These are phyloP conservation scores for Meles meles DNA, from an alignment of 2,113 vertebrate genomes.

Conservation along the genomic window DNA sequence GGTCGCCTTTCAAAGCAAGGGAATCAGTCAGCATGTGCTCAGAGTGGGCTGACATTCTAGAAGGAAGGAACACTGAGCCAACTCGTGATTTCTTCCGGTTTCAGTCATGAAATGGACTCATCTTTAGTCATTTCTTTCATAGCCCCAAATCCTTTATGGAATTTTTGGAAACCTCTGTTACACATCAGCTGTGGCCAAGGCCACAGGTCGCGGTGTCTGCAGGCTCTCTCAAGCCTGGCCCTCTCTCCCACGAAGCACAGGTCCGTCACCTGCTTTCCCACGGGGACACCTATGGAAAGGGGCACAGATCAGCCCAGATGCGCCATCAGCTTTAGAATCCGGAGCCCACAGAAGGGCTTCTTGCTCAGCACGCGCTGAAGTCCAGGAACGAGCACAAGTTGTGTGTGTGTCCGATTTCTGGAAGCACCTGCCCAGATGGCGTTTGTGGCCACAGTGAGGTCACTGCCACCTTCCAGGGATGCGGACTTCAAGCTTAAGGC, in stretches of 20 bases:
- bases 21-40: background rate
- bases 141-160: background rate
- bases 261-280: background rate
- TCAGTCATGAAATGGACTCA: background rate
- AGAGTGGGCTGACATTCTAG: background rate
- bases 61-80: background rate
- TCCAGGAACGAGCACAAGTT: rapidly evolving
- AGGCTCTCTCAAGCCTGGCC: background rate
- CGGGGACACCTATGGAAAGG: background rate
- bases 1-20: background rate
- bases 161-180: background rate
- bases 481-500: background rate
- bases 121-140: background rate
- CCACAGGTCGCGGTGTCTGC: rapidly evolving
- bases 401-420: background rate
- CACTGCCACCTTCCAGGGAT: background rate
- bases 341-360: background rate
- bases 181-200: background rate
- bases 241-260: background rate
- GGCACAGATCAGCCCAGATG: background rate
- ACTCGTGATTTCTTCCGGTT: background rate
- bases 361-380: background rate
- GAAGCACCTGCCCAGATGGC: background rate
- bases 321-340: background rate
- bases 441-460: background rate